phyloP scores from a whole-genome alignment of 2,797 vertebrate genomes.

The Anableps anableps region DNA sequence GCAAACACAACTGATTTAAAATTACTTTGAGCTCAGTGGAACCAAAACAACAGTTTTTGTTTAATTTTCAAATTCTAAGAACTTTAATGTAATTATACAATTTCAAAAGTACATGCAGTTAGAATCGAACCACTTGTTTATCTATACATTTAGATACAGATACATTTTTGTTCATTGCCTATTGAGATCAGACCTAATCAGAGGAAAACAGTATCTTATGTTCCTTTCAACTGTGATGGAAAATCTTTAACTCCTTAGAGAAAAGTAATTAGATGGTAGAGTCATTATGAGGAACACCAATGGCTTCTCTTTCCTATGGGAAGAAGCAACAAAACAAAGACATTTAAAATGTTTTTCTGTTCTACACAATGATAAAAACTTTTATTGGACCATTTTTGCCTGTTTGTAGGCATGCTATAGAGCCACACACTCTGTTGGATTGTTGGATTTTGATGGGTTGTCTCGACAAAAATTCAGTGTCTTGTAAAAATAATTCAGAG shows the following conservation, averaged over 20 bases:
- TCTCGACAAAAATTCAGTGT: background rate
- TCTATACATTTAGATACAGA: background rate
- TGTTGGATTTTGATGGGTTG: background rate
- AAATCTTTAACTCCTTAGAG: constrained; percentile 68
- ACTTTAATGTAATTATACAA: background rate
- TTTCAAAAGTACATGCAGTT: background rate
- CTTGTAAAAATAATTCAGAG: background rate
- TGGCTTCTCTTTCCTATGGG: constrained; percentile 37
- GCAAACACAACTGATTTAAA: background rate
- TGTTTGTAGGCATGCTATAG: background rate
- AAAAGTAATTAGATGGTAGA: constrained; percentile 40
- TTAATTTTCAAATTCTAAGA: background rate
- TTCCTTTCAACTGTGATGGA: constrained; percentile 66
- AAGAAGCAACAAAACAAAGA: constrained; percentile 39
- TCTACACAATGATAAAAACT: background rate
- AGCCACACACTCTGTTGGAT: background rate
- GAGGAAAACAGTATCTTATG: constrained; percentile 25
- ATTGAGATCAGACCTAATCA: constrained; percentile 23
- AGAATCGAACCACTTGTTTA: too few relatives aligned
- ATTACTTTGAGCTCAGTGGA: background rate
- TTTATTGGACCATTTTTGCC: background rate
- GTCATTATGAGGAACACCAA: constrained; percentile 58
- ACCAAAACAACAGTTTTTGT: background rate
- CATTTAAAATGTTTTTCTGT: background rate
- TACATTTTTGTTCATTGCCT: background rate